Evolutionary conservation across 2,113 vertebrate genomes (phyloP), one percentile per base, ranked within the genome.

Genomic region (Promerops cafer): DNA sequence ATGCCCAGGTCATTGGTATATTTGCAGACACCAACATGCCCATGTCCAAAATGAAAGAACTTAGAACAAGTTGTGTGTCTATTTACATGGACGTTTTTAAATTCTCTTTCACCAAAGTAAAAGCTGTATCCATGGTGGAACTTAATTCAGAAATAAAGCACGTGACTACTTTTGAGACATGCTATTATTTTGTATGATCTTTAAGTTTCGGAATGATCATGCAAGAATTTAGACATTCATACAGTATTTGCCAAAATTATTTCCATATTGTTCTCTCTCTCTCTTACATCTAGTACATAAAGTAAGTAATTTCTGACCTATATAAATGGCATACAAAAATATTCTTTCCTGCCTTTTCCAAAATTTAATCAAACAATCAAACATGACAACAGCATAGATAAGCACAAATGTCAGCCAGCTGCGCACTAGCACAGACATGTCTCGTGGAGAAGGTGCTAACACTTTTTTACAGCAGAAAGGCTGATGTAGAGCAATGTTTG

Each of bases 341-440:
- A 69, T 27, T 44, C 19, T 81, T 40, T 33, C 37, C 27, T 10
- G 3, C 24, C 47, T 90, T 94, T 94, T 90, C 87, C 75, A 91
- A 96, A 94, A 52, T 95, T 96, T 94, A 95, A 94, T 96, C 88
- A 75, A 79, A 90, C 78, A 95, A 89, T 92, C 94, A 93, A 76
- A 89, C 83, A 91, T 78, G 50, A 96, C 83, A 93, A 80, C 66
- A 91, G 33, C 52, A 95, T 63, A 91, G 86, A 94, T 81, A 83
- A 92, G 74, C 49, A 79, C 30, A 94, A 97, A 96, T 94, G 89
- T 83, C 93, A 96, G 83, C 91, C 94, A 97, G 90, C 91, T 96
- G 80, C 17, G 18, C 56, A 50, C 83, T 80, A 94, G 94, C 86
- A 84, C 70, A 77, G 90, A 77, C 69, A 52, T 65, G 75, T 90